phyloP scores from a whole-genome alignment of 1,140 invertebrate genomes.

The Atta colombica region DNA sequence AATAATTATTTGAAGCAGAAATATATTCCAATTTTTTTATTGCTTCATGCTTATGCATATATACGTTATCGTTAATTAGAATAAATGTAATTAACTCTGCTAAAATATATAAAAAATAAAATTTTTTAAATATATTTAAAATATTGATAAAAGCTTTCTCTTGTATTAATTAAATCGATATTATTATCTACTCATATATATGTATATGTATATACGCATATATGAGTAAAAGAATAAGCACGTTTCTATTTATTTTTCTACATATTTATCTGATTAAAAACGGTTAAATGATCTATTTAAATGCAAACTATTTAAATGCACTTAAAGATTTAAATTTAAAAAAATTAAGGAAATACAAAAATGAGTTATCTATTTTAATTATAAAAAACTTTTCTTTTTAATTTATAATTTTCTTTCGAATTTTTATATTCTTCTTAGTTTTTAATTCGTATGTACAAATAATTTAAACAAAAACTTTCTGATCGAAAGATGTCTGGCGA shows the following conservation, averaged over 20 bases:
- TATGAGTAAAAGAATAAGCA: too few species aligned
- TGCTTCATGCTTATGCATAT: neutral
- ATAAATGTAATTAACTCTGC: slow-evolving; percentile 5
- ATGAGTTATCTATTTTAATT: neutral
- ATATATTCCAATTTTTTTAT: neutral
- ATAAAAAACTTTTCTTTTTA: neutral
- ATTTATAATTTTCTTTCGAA: neutral
- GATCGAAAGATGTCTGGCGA: neutral
- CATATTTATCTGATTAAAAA: too few species aligned
- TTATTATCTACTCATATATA: too few species aligned
- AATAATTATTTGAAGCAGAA: neutral
- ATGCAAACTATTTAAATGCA: too few species aligned
- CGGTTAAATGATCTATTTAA: too few species aligned
- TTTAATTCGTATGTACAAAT: neutral
- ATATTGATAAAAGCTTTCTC: neutral
- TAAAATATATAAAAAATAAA: neutral
- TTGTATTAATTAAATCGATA: neutral
- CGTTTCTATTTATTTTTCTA: too few species aligned
- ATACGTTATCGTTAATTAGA: neutral
- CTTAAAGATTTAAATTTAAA: too few species aligned
- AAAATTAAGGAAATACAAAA: neutral
- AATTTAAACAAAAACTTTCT: neutral
- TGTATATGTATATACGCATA: too few species aligned
- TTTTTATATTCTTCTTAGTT: neutral
- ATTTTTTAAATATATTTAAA: neutral